Base-by-base conservation (phyloP, 2,888 invertebrate species). In the Drepanosiphum platanoidis region DNA sequence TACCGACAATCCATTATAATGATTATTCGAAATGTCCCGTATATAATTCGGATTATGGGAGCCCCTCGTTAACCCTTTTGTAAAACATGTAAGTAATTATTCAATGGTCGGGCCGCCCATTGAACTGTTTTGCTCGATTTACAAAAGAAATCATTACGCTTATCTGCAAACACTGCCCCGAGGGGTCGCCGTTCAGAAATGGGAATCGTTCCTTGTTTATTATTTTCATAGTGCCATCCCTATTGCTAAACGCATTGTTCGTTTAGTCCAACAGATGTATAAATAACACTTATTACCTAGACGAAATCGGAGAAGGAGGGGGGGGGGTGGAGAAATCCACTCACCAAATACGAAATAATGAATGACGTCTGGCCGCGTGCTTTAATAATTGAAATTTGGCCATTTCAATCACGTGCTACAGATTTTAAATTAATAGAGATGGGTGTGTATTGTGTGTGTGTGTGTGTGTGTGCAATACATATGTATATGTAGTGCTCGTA, bases 101-200 rank as follows among this genome's bases (percentile, higher is more conserved):
- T 80, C 80, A 80, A 80, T 36, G 36, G 58, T n/a, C 66, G 5
- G 13, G 30, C 58, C n/a, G n/a, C 39, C 58, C 39, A 39, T 58
- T 58, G 71, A 36, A 71, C 11, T 71, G 71, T 58, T 71, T 81
- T 71, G 81, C 58, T 58, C 81, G 39, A 81, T 58, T 39, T 70
- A 81, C 81, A 81, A 81, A 81, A 71, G 58, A 81, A 80, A 81
- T 81, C 71, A 81, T 81, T 81, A 81, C 71, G 70, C 71, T 81
- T 71, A 81, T 81, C 71, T 81, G 81, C 58, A 58, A 81, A 81
- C 81, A 71, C 36, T 27, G 66, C 15, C 30, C 27, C 22, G 58
- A 58, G 70, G 81, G 70, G 81, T 58, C 39, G 30, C 36, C 7
- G 30, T 81, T 81, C 71, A 58, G 71, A 39, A 36, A 81, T 22